phyloP scores from a whole-genome alignment of 2,797 vertebrate genomes.

The Halcyon smyrnensis region DNA sequence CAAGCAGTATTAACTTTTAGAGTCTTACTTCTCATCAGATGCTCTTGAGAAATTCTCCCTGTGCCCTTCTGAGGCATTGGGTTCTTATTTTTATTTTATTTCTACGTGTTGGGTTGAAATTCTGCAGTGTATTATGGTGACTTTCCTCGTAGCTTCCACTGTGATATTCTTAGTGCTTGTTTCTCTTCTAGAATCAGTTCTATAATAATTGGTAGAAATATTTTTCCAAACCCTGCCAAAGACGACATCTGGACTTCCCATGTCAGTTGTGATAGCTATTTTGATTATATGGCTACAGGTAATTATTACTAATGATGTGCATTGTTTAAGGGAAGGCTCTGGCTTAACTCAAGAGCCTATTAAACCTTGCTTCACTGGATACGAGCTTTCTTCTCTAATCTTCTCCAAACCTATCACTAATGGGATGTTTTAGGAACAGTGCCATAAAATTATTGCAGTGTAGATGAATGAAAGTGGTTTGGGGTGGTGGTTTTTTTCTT shows the following conservation, averaged over 20 bases:
- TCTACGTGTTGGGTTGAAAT: neutral
- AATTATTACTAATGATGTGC: constrained; percentile 59
- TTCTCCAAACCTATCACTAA: neutral
- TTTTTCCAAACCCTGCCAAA: constrained; percentile 23
- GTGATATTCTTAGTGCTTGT: neutral
- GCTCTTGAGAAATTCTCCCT: neutral
- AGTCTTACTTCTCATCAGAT: neutral
- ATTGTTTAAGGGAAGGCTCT: constrained; percentile 35
- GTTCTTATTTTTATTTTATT: neutral
- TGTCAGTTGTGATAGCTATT: constrained; percentile 53
- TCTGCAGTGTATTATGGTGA: neutral
- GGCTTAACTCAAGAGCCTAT: neutral
- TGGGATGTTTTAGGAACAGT: neutral
- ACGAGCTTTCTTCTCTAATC: constrained; percentile 14
- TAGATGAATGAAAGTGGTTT: constrained; percentile 3
- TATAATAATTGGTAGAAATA: neutral
- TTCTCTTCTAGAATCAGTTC: constrained; percentile 1
- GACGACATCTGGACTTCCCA: constrained; percentile 48
- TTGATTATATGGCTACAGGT: constrained; percentile 60
- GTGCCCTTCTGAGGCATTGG: neutral
- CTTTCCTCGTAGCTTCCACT: neutral
- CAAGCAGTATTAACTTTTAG: neutral
- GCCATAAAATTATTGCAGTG: neutral
- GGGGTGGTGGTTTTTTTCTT: too few species aligned
- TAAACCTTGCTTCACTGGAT: constrained; percentile 36